A percentile compares a stretch with the other conserved stretches of the same genome.
phyloP scores from a whole-genome alignment of 1,140 invertebrate genomes.

The Anoplolepis gracilipes region DNA sequence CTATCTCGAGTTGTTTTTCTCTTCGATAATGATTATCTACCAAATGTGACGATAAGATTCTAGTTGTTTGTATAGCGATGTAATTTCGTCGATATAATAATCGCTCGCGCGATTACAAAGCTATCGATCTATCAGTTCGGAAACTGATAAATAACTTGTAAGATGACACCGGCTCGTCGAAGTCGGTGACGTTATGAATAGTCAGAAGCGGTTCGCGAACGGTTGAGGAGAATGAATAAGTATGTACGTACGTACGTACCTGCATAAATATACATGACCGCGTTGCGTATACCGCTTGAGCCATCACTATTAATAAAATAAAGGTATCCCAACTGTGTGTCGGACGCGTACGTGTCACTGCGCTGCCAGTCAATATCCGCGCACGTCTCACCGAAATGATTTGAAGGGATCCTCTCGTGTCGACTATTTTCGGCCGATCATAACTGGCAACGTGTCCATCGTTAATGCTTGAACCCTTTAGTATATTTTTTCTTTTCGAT shows the following conservation, averaged over 20 bases:
- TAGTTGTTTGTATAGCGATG: not conserved
- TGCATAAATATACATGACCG: slow-evolving; percentile 76
- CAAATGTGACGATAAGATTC: not conserved
- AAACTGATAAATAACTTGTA: slow-evolving; percentile 40
- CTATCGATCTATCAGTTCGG: slow-evolving; percentile 46
- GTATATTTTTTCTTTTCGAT: not conserved
- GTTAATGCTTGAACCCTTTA: slow-evolving; percentile 28
- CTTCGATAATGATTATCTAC: slow-evolving; percentile 38
- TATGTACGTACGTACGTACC: slow-evolving; percentile 69
- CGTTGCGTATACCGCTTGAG: slow-evolving; percentile 74
- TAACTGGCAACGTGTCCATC: slow-evolving; percentile 36
- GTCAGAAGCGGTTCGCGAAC: slow-evolving; percentile 69
- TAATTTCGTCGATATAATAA: too few species aligned
- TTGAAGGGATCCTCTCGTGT: slow-evolving; percentile 15
- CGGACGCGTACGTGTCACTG: slow-evolving; percentile 41
- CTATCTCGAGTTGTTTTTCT: slow-evolving; percentile 3
- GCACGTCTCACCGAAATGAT: slow-evolving; percentile 27
- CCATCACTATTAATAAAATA: slow-evolving; percentile 83
- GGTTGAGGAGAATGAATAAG: slow-evolving; percentile 79
- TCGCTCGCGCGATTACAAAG: not conserved
- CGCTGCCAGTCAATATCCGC: slow-evolving; percentile 42
- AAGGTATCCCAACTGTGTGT: slow-evolving; percentile 69
- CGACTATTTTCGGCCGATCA: slow-evolving; percentile 42
- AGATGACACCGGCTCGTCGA: slow-evolving; percentile 60
- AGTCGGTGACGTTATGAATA: slow-evolving; percentile 73